Evolutionary conservation across 2,113 vertebrate species (phyloP).

Genomic region (Verasper variegatus): DNA sequence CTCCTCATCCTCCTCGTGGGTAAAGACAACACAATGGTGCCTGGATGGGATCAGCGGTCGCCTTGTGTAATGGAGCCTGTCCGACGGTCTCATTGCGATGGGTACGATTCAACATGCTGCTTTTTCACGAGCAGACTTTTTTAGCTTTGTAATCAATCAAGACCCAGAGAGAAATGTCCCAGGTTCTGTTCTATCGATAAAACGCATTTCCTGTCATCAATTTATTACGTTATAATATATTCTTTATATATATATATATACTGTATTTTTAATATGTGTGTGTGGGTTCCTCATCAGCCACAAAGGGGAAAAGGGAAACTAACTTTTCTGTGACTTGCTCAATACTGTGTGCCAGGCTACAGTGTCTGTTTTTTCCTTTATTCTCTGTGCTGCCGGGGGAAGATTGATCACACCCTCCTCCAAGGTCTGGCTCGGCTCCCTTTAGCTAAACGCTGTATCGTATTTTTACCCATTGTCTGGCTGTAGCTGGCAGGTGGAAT

Average conservation of each 20-base stretch:
- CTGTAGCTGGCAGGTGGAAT: conserved; percentile 55
- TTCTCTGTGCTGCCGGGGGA: conserved; percentile 26
- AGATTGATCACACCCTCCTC: conserved; percentile 59
- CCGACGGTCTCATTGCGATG: no score
- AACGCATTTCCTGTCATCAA: no score
- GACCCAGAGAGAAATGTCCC: no score
- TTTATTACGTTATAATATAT: no score
- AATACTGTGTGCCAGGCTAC: conserved; percentile 14
- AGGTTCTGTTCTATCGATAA: no score
- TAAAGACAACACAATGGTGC: no score
- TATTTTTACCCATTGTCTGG: conserved; percentile 66
- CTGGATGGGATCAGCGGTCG: no score
- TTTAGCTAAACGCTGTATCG: conserved; percentile 67
- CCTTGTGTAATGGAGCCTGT: no score
- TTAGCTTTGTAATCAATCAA: no score
- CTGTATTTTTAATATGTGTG: background rate
- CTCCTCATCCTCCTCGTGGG: no score
- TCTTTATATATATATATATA: background rate
- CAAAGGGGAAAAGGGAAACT: background rate
- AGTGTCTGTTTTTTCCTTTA: conserved; percentile 13
- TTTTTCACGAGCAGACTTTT: no score
- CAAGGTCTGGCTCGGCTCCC: conserved; percentile 67
- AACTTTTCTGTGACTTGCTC: conserved; percentile 20
- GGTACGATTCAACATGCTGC: no score
- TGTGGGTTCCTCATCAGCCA: conserved; percentile 24